Evolutionary conservation across 2,888 invertebrate species (phyloP).

Genomic region (Plutella xylostella): DNA sequence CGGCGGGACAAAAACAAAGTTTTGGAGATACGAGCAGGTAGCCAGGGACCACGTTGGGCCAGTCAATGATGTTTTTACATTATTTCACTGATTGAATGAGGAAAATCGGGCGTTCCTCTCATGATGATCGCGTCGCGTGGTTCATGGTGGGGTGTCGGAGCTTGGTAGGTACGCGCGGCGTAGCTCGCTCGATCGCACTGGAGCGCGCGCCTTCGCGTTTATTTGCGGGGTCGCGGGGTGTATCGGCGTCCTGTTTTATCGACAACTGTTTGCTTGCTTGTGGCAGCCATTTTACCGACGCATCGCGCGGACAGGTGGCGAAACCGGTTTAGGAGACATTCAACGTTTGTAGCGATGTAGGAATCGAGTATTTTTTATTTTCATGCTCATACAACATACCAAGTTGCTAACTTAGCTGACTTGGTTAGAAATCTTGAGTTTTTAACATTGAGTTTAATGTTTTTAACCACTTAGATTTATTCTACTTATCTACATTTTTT

Average conservation of each 20-base stretch:
- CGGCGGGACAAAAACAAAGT: slow-evolving; percentile 68
- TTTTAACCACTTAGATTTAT: too few relatives aligned
- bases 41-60: slow-evolving; percentile 69
- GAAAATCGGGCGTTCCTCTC: slow-evolving; percentile 46
- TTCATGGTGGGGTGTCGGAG: slow-evolving; percentile 33
- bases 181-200: slow-evolving; percentile 65
- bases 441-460: too few relatives aligned
- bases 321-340: slow-evolving; percentile 13
- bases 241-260: slow-evolving; percentile 30
- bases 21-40: slow-evolving; percentile 47
- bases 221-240: slow-evolving; percentile 31
- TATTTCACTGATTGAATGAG: slow-evolving; percentile 62
- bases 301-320: slow-evolving; percentile 41
- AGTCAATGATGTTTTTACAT: slow-evolving; percentile 74
- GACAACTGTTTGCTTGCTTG: slow-evolving; percentile 19
- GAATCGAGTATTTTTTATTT: too few relatives aligned
- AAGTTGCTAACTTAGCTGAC: too few relatives aligned
- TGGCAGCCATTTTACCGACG: slow-evolving; percentile 30
- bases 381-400: too few relatives aligned
- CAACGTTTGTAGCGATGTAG: not conserved
- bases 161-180: slow-evolving; percentile 43
- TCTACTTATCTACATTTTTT: too few relatives aligned
- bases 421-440: too few relatives aligned
- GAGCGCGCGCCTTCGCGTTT: slow-evolving; percentile 24
- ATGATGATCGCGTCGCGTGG: slow-evolving; percentile 52